Percentiles rank a stretch among this genome's conserved stretches.
phyloP scores from a whole-genome alignment of 2,113 vertebrate genomes.

The Phainopepla nitens region DNA sequence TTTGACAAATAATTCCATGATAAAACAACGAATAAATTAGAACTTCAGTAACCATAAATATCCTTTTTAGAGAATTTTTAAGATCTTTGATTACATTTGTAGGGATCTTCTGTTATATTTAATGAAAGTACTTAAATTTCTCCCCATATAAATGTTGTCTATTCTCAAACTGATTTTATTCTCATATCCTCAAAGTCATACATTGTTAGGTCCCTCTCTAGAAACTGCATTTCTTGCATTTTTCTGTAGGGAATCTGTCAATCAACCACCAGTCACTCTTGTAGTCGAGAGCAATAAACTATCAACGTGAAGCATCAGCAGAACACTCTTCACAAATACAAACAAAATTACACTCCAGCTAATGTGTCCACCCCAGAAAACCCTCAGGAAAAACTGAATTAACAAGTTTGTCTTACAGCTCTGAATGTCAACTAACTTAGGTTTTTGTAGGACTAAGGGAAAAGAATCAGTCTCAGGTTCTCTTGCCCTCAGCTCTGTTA shows the following conservation, averaged over 20 bases:
- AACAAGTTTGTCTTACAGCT: neutral
- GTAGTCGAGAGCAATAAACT: slow-evolving; percentile 28
- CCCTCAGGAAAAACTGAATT: neutral
- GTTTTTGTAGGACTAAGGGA: neutral
- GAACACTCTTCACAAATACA: neutral
- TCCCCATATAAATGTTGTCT: neutral
- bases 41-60: neutral
- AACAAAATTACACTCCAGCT: neutral
- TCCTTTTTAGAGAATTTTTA: neutral
- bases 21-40: neutral
- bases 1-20: neutral
- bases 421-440: neutral
- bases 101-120: neutral
- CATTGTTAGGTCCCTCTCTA: neutral
- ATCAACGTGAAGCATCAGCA: slow-evolving; percentile 3
- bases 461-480: neutral
- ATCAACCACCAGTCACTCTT: slow-evolving; percentile 1
- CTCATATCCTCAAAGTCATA: neutral
- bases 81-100: neutral
- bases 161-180: neutral
- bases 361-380: neutral
- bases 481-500: neutral
- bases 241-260: neutral
- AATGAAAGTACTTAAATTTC: neutral
- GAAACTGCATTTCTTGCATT: slow-evolving; percentile 6